phyloP scores from a whole-genome alignment of 2,888 invertebrate genomes.

The Sepiola atlantica region DNA sequence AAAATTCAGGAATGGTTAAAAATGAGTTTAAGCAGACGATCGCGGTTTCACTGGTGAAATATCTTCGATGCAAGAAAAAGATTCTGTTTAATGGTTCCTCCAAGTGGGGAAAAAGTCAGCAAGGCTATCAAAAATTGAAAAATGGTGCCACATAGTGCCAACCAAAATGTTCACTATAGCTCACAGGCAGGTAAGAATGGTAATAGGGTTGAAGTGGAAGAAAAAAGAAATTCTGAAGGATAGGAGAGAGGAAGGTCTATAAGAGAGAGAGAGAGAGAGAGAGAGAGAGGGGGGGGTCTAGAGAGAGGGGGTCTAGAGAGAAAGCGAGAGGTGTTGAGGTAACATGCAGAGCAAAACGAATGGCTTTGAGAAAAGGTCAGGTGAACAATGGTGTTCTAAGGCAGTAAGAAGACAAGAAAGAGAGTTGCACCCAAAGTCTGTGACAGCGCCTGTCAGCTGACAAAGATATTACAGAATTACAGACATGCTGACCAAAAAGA shows the following conservation, averaged over 20 bases:
- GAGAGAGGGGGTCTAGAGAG: no score
- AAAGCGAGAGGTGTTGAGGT: neutral
- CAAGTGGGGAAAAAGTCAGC: neutral
- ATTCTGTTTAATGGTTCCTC: neutral
- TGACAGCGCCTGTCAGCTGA: neutral
- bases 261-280: no score
- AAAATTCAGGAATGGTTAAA: neutral
- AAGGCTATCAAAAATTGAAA: neutral
- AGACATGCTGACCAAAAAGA: constrained; percentile 19
- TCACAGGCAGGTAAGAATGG: neutral
- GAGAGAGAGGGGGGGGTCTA: neutral
- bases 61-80: neutral
- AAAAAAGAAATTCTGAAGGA: neutral
- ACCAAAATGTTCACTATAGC: neutral
- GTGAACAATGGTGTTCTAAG: neutral
- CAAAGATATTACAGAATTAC: constrained; percentile 12
- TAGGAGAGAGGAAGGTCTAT: neutral
- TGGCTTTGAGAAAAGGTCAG: neutral
- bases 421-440: neutral
- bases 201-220: neutral
- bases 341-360: neutral
- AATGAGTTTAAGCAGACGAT: no score
- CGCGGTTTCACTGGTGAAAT: no score
- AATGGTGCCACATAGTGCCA: neutral
- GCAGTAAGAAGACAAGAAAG: neutral